phyloP scores from a whole-genome alignment of 37 sponge, comb jelly and placozoan genomes.

The Agelas oroides region DNA sequence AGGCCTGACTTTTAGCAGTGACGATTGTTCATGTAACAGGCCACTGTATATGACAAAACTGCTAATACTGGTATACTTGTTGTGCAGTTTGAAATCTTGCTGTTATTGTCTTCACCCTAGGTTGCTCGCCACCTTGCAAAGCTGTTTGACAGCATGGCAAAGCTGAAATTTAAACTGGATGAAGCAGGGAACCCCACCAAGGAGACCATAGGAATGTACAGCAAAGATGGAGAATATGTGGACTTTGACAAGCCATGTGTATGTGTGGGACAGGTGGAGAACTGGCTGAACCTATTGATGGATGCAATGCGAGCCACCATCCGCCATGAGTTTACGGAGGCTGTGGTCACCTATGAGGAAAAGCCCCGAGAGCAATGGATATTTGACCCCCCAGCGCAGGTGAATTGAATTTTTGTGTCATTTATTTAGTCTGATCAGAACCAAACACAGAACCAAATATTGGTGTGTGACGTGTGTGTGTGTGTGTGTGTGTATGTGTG shows the following conservation, averaged over 20 bases:
- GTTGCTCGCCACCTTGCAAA: slow-evolving; percentile 96
- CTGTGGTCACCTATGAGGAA: slow-evolving; percentile 96
- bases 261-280: slow-evolving; percentile 91
- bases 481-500: no score
- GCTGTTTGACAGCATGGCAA: slow-evolving; percentile 98
- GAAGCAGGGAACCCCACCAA: slow-evolving; percentile 82
- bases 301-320: slow-evolving; percentile 86
- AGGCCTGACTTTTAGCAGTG: no score
- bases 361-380: slow-evolving; percentile 97
- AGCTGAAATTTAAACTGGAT: slow-evolving; percentile 90
- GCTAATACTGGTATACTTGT: no score
- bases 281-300: slow-evolving; percentile 89
- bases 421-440: no score
- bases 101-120: neutral
- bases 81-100: no score
- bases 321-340: slow-evolving; percentile 82
- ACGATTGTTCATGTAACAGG: no score
- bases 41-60: no score
- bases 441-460: no score
- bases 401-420: neutral
- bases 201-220: slow-evolving; percentile 93
- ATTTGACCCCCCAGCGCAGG: slow-evolving; percentile 96
- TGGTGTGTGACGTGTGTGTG: no score
- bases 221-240: slow-evolving; percentile 94
- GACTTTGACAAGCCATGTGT: slow-evolving; percentile 81